Base-by-base conservation (phyloP, 2,797 vertebrate genomes). In the Sternotherus odoratus region DNA sequence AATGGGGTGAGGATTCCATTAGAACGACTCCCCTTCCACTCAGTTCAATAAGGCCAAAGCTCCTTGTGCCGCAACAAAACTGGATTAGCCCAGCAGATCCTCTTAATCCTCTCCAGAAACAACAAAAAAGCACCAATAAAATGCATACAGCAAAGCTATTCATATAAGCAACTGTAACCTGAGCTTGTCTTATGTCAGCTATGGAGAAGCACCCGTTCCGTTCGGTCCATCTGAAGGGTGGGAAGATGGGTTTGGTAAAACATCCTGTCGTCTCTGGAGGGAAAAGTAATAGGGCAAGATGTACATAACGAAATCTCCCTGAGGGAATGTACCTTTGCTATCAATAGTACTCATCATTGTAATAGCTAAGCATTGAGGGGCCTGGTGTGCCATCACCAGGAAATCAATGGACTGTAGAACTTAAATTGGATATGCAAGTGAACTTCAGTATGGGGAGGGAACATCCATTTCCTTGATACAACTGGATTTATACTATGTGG, bases 131-230 rank as follows among this genome's bases (percentile, higher is more conserved):
- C 36, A 26, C 30, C 51, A 53, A 33, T 2, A 0, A 72, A 54
- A n/a, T 10, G 50, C 0, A 26, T 28, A 30, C 69, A 82, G 39
- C 1, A 43, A 5, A 60, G n/a, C n/a, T n/a, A n/a, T n/a, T n/a
- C n/a, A n/a, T n/a, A n/a, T n/a, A n/a, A n/a, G 30, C 15, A 12
- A 9, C 9, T 6, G 1, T 30, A 57, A 53, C 11, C 4, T 16
- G 30, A 69, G 43, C 9, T 30, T 63, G 23, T 24, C 11, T 49
- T 13, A 4, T 6, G 84, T n/a, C 50, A 13, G 77, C 8, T 30
- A 0, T n/a, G n/a, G n/a, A n/a, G n/a, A n/a, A 39, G n/a, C 63
- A 74, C 26, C 12, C 12, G 1, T 74, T 74, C 23, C 4, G 8
- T 74, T 74, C 8, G 23, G 43, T 74, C 24, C 28, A 74, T 26